Evolutionary conservation across 2,113 vertebrate genomes (phyloP).

Genomic region (Varanus salvator): DNA sequence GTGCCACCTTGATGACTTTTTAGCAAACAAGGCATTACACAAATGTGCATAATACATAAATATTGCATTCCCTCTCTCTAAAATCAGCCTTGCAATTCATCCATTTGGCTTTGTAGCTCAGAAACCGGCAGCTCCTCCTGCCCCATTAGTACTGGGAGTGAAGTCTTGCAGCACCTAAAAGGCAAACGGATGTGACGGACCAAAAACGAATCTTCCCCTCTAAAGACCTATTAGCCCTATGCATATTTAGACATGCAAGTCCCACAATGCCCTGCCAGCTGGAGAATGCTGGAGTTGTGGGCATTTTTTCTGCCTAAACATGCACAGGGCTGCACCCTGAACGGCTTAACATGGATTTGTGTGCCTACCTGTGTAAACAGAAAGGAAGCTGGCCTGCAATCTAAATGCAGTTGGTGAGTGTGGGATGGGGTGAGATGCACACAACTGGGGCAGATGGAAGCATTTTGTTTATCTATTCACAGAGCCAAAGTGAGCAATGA

Average conservation of each 20-base stretch:
- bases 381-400: neutral
- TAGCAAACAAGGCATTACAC: no score
- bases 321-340: no score
- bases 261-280: no score
- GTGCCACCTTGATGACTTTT: no score
- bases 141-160: neutral
- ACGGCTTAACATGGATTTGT: neutral
- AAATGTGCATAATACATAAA: no score
- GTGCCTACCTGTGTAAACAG: neutral
- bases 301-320: no score
- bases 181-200: neutral
- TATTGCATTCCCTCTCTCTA: neutral
- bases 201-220: neutral
- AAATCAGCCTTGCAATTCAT: neutral
- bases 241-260: no score
- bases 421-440: neutral
- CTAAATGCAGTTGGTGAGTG: neutral
- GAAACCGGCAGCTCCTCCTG: neutral
- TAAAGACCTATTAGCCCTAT: no score
- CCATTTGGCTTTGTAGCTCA: neutral
- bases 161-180: neutral
- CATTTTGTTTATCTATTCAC: neutral
- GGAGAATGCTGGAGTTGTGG: no score
- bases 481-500: neutral
- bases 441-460: no score